These are phyloP conservation scores for Charanyca ferruginea DNA, from an alignment of 2,888 invertebrate species.

Conservation along the genomic window DNA sequence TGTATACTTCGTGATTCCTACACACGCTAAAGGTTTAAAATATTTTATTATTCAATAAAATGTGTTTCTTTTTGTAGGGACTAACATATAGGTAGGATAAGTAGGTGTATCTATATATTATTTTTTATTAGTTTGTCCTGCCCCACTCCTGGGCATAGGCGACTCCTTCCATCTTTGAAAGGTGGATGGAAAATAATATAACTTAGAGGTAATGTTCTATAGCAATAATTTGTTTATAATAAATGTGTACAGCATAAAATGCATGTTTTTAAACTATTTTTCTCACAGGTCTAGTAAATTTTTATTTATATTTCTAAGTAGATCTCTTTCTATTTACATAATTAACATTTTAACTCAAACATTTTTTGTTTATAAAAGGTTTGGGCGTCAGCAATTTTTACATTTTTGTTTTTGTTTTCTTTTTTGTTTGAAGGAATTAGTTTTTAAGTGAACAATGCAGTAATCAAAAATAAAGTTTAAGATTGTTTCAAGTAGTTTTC, in stretches of 20 bases:
- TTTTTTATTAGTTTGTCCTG: not conserved
- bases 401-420: not conserved
- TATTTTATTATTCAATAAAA: not conserved
- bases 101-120: not conserved
- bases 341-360: conserved; percentile 20
- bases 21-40: conserved; percentile 2
- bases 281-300: not conserved
- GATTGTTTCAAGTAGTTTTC: conserved; percentile 60
- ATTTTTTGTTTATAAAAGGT: conserved; percentile 22
- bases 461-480: conserved; percentile 56
- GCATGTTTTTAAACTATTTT: conserved; percentile 14
- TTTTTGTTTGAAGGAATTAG: conserved; percentile 29
- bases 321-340: conserved; percentile 28
- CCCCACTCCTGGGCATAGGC: not conserved
- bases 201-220: conserved; percentile 2
- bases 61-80: not conserved
- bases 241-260: conserved; percentile 16
- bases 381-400: conserved; percentile 7
- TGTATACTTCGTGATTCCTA: conserved; percentile 1
- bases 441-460: conserved; percentile 60
- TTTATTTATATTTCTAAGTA: conserved; percentile 18
- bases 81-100: no score
- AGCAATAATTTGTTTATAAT: conserved; percentile 10
- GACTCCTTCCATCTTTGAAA: not conserved
- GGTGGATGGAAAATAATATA: not conserved